Evolutionary conservation across 2,113 vertebrate genomes (phyloP), one percentile per base, ranked within the genome.

Genomic region (Elaphurus davidianus): DNA sequence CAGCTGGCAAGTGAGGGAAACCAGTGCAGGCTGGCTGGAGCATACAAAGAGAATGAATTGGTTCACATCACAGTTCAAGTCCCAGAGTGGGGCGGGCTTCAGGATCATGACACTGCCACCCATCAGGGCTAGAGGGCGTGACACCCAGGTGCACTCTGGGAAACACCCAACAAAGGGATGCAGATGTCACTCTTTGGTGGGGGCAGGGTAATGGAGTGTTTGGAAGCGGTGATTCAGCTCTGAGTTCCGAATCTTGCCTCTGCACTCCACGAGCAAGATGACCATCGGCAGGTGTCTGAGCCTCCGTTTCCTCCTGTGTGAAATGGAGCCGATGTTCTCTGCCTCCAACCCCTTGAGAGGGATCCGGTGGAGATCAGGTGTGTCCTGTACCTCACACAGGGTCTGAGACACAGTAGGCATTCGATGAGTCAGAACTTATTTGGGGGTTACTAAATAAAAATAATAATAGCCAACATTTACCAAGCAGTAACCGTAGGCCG

Each of bases 1-100:
- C 60, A 82, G 94, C 87, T 88, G 92, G 60, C 78, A 16, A 23
- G 79, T 2, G n/a, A 88, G 54, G 52, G 50, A 67, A 85, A 11
- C 45, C 36, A 2, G 27, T 6, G 21, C 64, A 21, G 67, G 50
- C 57, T 5, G 62, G n/a, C 43, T 47, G 52, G 74, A 16, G 27
- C 40, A 8, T 13, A 4, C 6, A 23, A 15, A 19, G 40, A 64
- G 43, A 33, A 25, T 12, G 94, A 23, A 52, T 43, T 52, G 19
- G 11, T 60, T 76, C 94, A 15, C n/a, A 25, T 55, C 62, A 12
- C 0, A 6, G 55, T 55, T 52, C 27, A 36, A 33, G 43, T 45
- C 43, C 55, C 9, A 82, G 45, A 55, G 62, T 4, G 1, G 74
- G 76, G 28, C 3, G 0, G 8, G 23, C 50, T 60, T 8, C 9